Conservation (phyloP, 2,888 invertebrate genomes). For the Anoplius nigerrimus region DNA sequence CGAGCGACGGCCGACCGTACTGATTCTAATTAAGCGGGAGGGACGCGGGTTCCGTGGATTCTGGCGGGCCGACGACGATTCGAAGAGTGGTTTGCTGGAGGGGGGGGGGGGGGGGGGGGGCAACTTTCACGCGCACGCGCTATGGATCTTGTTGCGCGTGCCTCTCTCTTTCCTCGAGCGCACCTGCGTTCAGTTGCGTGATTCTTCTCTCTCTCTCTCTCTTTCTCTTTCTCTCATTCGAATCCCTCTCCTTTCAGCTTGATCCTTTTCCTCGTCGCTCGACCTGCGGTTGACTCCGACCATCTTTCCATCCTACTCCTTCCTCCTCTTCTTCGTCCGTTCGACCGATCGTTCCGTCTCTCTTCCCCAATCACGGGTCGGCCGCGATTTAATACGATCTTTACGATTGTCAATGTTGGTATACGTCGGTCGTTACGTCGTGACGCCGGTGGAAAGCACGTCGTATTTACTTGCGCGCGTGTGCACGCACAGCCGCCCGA, state of each 20-base stretch:
- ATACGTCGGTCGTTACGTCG: constrained; percentile 34
- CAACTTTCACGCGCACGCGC: constrained; percentile 62
- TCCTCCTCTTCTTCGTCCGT: constrained; percentile 20
- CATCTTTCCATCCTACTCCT: not conserved
- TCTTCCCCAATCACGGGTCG: constrained; percentile 38
- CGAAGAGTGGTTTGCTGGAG: constrained; percentile 9
- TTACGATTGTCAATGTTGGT: constrained; percentile 48
- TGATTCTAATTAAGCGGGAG: constrained; percentile 63
- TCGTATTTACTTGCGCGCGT: not conserved
- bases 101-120: constrained; percentile 31
- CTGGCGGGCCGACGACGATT: constrained; percentile 23
- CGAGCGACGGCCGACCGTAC: constrained; percentile 58
- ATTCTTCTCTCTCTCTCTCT: constrained; percentile 39
- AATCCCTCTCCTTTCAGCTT: constrained; percentile 4
- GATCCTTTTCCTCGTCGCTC: not conserved
- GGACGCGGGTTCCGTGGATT: constrained; percentile 37
- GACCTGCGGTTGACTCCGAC: not conserved
- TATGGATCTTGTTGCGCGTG: constrained; percentile 59
- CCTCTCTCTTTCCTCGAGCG: constrained; percentile 40
- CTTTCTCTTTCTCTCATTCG: constrained; percentile 9
- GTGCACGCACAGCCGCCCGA: no score
- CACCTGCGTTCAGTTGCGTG: constrained; percentile 57
- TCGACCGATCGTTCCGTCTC: constrained; percentile 20
- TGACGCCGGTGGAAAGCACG: constrained; percentile 24
- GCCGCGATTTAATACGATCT: constrained; percentile 53